Percentiles rank a stretch among this genome's conserved stretches.
Conservation (phyloP, 2,888 invertebrate genomes). For the Phyllotreta cruciferae region DNA sequence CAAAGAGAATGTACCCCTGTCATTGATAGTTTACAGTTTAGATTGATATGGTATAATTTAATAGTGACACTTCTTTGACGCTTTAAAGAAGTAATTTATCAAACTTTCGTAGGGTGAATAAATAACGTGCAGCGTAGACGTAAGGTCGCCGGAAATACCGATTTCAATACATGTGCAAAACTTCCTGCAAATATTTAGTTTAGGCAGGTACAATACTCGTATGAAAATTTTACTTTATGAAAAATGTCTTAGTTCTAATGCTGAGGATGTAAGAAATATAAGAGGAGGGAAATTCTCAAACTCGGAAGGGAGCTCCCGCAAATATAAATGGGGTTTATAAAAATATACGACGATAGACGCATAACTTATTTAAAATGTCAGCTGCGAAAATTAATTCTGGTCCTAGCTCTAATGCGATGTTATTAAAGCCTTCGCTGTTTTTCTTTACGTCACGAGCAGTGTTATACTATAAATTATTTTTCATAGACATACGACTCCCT, state of each 20-base stretch:
- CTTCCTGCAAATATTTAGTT: neutral
- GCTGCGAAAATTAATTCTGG: slow-evolving; percentile 55
- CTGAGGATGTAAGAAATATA: no score
- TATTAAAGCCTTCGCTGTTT: slow-evolving; percentile 53
- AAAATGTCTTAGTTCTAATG: neutral
- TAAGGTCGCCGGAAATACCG: slow-evolving; percentile 27
- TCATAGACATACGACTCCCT: slow-evolving; percentile 23
- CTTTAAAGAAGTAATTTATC: slow-evolving; percentile 54
- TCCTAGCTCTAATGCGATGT: slow-evolving; percentile 53
- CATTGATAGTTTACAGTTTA: slow-evolving; percentile 29
- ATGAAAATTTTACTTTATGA: neutral
- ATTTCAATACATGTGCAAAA: slow-evolving; percentile 1
- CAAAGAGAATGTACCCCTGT: slow-evolving; percentile 27
- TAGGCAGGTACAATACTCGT: neutral
- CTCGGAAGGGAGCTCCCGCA: slow-evolving; percentile 40
- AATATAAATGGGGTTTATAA: slow-evolving; percentile 55
- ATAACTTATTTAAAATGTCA: slow-evolving; percentile 58
- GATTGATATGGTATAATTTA: slow-evolving; percentile 48
- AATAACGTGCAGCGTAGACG: slow-evolving; percentile 32
- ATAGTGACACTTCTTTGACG: slow-evolving; percentile 55
- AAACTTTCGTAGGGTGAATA: slow-evolving; percentile 43
- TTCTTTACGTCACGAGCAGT: slow-evolving; percentile 52
- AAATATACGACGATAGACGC: slow-evolving; percentile 56
- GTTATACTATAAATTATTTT: slow-evolving; percentile 52
- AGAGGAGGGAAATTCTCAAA: no score